A percentile compares a stretch with the other conserved stretches of the same genome.
Evolutionary conservation across 2,797 vertebrate genomes (phyloP).

Genomic region (Dendrocincla tyrannina): DNA sequence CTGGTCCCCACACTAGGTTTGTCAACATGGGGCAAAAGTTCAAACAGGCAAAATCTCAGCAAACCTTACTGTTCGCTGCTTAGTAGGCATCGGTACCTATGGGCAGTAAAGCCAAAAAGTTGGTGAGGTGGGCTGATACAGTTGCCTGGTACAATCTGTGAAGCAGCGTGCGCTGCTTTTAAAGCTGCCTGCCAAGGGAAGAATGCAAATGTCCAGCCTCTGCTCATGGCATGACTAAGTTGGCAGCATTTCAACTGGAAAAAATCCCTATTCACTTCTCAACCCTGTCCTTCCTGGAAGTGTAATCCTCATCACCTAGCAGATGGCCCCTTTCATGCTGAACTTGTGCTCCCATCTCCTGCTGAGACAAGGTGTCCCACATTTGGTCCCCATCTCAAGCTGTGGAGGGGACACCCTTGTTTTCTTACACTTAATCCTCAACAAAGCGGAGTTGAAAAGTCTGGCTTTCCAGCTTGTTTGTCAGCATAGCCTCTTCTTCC

Average conservation of each 20-base stretch:
- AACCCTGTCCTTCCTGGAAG: neutral
- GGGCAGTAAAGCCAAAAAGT: neutral
- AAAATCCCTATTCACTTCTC: neutral
- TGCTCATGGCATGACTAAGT: neutral
- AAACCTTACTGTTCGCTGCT: neutral
- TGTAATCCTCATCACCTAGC: neutral
- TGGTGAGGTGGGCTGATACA: neutral
- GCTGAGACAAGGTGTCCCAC: neutral
- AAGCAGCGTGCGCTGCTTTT: fast-evolving
- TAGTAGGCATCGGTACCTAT: neutral
- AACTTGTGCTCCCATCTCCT: neutral
- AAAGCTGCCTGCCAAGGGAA: neutral
- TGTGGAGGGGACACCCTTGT: neutral
- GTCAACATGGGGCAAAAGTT: fast-evolving
- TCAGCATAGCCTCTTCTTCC: neutral
- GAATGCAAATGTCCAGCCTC: neutral
- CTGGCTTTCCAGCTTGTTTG: neutral
- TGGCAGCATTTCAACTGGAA: slow-evolving; percentile 9
- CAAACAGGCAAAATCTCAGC: neutral
- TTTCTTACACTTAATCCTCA: neutral
- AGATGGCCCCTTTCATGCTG: neutral
- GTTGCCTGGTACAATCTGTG: neutral
- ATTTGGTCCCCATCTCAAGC: neutral
- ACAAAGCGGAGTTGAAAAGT: neutral
- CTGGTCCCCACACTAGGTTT: neutral